phyloP scores from a whole-genome alignment of 2,113 vertebrate genomes.

The Camelus bactrianus region DNA sequence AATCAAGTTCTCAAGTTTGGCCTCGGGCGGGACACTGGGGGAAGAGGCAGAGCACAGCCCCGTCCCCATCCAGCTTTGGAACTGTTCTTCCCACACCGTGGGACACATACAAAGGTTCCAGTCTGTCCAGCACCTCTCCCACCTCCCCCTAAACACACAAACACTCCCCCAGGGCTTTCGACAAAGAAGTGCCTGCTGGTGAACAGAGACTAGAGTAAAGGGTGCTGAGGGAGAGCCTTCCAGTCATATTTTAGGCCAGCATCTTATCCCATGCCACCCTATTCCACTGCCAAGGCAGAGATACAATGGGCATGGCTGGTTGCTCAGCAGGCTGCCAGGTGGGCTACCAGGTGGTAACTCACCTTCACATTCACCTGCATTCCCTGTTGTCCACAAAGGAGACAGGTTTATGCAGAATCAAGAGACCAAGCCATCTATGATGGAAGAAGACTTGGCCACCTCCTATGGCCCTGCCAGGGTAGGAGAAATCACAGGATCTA shows the following conservation, averaged over 20 bases:
- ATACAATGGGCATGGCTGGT: not conserved
- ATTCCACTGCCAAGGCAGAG: not conserved
- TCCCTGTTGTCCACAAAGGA: not conserved
- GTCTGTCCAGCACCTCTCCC: not conserved
- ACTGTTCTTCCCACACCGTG: not conserved
- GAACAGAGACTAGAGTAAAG: not conserved
- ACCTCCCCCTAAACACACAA: not conserved
- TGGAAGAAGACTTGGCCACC: not conserved
- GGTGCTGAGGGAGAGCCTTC: not conserved
- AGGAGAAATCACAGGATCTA: not conserved
- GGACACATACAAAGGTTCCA: not conserved
- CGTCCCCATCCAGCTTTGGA: not conserved
- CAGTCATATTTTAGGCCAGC: not conserved
- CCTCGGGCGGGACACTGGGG: not conserved
- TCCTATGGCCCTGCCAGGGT: not conserved
- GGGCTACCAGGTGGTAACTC: not conserved
- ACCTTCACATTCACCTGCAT: not conserved
- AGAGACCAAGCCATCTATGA: not conserved
- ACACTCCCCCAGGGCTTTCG: not conserved
- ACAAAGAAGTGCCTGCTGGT: not conserved
- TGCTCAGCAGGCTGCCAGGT: not conserved
- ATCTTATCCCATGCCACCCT: not conserved
- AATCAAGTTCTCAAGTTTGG: not conserved
- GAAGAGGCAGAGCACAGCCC: not conserved
- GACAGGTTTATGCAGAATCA: not conserved